These are phyloP conservation scores for Pseudomyrmex pallidus DNA, from an alignment of 1,140 invertebrate species.

Conservation along the genomic window DNA sequence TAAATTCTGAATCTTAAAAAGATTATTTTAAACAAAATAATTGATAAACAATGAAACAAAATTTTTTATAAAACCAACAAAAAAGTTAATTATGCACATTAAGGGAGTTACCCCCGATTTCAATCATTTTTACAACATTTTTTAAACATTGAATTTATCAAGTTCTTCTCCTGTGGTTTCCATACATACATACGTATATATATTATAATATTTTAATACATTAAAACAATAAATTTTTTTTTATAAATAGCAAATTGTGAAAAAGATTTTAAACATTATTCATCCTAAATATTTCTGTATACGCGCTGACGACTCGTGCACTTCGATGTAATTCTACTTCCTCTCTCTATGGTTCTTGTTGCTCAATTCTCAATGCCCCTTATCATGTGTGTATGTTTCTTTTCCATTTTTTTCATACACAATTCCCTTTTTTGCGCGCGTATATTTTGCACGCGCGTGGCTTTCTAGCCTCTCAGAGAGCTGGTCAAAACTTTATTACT, in stretches of 20 bases:
- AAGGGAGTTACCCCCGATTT: no score
- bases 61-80: no score
- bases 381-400: not conserved
- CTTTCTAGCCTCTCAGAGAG: conserved; percentile 53
- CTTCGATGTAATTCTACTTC: conserved; percentile 71
- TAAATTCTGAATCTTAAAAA: no score
- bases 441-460: conserved; percentile 1
- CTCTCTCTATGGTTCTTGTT: not conserved
- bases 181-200: no score
- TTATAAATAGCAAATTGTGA: conserved; percentile 40
- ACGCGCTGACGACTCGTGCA: conserved; percentile 38
- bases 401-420: not conserved
- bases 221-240: no score
- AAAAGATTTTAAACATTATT: conserved; percentile 10
- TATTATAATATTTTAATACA: no score
- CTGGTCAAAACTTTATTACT: conserved; percentile 74
- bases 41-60: no score
- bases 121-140: no score
- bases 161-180: not conserved
- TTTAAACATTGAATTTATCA: no score
- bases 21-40: no score
- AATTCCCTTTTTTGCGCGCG: not conserved
- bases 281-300: conserved; percentile 68
- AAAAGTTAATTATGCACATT: no score
- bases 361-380: not conserved